Evolutionary conservation across 1,140 invertebrate species (phyloP), one percentile per base, ranked within the genome.

Genomic region (Drosophila pachea): DNA sequence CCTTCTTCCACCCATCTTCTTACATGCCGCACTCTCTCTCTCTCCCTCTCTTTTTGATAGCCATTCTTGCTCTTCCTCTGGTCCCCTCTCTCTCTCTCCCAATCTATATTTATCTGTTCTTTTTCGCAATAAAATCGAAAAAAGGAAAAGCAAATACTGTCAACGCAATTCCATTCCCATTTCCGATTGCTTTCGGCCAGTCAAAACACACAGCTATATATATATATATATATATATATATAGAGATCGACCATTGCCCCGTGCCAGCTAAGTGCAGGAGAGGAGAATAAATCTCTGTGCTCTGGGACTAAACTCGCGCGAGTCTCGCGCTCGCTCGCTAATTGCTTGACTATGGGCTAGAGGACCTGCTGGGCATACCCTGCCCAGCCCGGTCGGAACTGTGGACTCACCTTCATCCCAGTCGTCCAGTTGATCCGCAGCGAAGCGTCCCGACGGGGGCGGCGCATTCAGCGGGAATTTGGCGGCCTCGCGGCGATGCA

Each of bases 381-480:
- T 1, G 40, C 12, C 12, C 12, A 3, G 5, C 4, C 40, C 2
- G 40, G 22, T 22, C 22, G 22, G 12, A 22, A 43, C 33, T 53
- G 9, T 33, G 43, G 31, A 78, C 76, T 87, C 69, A 89, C 88
- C 88, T 68, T 88, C 83, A 43, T 88, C 86, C 88, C 88, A 89
- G 52, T 89, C 88, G 42, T 89, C 86, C 31, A 74, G 47, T 42
- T 61, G 67, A 63, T 54, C 65, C 31, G 35, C 64, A 9, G 47
- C 53, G 22, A 62, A 79, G 36, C 54, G 75, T 40, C 64, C 63
- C 4, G 73, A 48, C 4, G 74, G 38, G 0, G 86, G 86, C 4
- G 88, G 88, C 7, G 73, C 69, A 47, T 89, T 89, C 29, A 88
- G 40, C 2, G 88, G 88, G 66, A 88, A 88, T 53, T 86, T 89